Conservation (phyloP, 2,888 invertebrate species). For the Trimorus sp. region DNA sequence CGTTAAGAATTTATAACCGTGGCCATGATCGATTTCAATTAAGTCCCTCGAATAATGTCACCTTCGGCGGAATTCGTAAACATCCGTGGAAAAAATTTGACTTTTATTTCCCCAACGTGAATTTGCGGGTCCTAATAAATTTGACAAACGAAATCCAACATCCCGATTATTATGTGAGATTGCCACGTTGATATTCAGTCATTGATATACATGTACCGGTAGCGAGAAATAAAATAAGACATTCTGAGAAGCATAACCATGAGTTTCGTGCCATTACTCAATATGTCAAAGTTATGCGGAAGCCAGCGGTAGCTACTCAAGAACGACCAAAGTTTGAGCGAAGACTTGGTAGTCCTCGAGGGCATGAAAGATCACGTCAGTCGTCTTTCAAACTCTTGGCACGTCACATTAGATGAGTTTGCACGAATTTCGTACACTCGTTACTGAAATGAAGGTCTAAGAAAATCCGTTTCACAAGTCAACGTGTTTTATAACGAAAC, state of each 20-base stretch:
- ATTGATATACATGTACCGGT: constrained; percentile 36
- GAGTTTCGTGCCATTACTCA: constrained; percentile 63
- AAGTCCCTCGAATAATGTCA: background rate
- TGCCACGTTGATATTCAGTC: constrained; percentile 28
- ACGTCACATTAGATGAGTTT: constrained; percentile 66
- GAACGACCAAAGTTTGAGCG: constrained; percentile 64
- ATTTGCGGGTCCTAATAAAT: background rate
- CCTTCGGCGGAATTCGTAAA: constrained; percentile 1
- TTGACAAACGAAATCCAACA: background rate
- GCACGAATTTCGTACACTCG: constrained; percentile 56
- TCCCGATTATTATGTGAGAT: constrained; percentile 27
- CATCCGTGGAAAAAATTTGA: background rate
- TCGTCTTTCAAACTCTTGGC: constrained; percentile 76
- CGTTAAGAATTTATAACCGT: constrained; percentile 33
- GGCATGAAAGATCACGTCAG: constrained; percentile 66
- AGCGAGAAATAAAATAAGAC: constrained; percentile 55
- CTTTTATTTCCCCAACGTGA: background rate
- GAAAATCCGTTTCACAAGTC: constrained; percentile 47
- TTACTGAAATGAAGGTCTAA: constrained; percentile 42
- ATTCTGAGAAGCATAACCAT: constrained; percentile 53
- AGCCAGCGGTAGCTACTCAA: constrained; percentile 57
- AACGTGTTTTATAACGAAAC: constrained; percentile 40
- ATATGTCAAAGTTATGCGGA: constrained; percentile 63
- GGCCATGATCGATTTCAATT: constrained; percentile 31
- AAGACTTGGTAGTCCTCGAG: constrained; percentile 61